A percentile compares a stretch with the other conserved stretches of the same genome.
Conservation (phyloP, 2,888 invertebrate genomes). For the Cataglyphis albicans region DNA sequence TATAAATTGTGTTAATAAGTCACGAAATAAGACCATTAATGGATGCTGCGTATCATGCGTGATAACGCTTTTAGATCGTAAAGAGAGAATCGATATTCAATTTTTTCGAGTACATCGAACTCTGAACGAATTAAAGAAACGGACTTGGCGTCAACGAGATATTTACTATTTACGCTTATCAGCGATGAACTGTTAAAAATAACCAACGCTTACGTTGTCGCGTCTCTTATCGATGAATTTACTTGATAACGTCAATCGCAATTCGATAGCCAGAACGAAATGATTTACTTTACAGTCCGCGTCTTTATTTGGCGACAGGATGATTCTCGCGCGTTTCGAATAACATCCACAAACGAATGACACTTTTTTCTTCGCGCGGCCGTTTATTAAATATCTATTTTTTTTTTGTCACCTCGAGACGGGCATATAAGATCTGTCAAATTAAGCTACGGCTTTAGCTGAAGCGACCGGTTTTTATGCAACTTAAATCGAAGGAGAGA, state of each 20-base stretch:
- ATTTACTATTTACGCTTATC: slow-evolving; percentile 57
- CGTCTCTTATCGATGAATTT: slow-evolving; percentile 57
- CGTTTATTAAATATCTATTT: slow-evolving; percentile 7
- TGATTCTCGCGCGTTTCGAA: not conserved
- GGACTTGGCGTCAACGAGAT: slow-evolving; percentile 34
- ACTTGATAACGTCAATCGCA: not conserved
- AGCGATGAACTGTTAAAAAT: slow-evolving; percentile 57
- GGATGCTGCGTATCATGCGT: too few species aligned
- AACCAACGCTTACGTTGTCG: slow-evolving; percentile 51
- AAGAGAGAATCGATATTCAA: not conserved
- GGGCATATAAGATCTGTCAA: slow-evolving; percentile 62
- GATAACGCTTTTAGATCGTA: not conserved
- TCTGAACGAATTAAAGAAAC: slow-evolving; percentile 30
- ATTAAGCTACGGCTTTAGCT: not conserved
- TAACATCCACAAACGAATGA: not conserved
- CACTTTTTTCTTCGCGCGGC: not conserved
- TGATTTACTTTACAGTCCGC: not conserved
- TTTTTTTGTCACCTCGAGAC: slow-evolving; percentile 41
- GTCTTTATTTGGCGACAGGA: not conserved
- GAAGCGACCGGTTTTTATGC: not conserved
- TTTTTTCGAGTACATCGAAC: slow-evolving; percentile 59
- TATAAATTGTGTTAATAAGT: not conserved
- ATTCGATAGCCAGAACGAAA: not conserved
- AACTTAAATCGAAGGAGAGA: not conserved
- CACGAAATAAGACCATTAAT: not conserved